Evolutionary conservation across 2,888 invertebrate genomes (phyloP), one percentile per base, ranked within the genome.

Genomic region (Odontothrips loti): DNA sequence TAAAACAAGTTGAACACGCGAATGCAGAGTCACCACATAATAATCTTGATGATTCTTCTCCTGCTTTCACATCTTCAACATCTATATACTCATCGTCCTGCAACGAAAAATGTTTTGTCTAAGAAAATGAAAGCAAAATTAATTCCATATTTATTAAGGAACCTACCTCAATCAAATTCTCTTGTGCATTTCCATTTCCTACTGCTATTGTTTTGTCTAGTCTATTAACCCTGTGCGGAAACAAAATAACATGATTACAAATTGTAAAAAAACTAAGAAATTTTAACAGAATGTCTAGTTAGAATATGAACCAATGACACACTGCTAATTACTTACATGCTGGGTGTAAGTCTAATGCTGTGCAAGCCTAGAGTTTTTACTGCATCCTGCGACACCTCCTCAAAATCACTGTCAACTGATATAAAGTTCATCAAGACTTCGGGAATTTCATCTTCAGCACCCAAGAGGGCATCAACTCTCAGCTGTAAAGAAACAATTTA

Each of bases 71-170:
- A 75, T 75, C 27, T 75, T 75, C 68, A 9, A 75, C 27, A 75
- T 27, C 68, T 10, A 75, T 9, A 75, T 23, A 27, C 1, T 75
- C 68, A 75, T 75, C 68, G 11, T 75, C 68, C 68, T 75, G 27
- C 4, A 75, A 27, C 8, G 12, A 27, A 27, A 75, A 27, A 27
- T 75, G n/a, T 27, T 3, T 68, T 9, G 1, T n/a, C 9, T 63
- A 23, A 23, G 58, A 58, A 17, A 58, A 83, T 83, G 83, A 84
- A 84, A 83, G 83, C 83, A 83, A 83, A 83, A 83, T 82, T 83
- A 83, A 83, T 83, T 84, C 83, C 82, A 81, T 82, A 81, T 83
- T 83, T 82, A 78, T 81, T 83, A 79, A 80, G 58, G 15, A 58
- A 15, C 20, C 58, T 58, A 20, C 17, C 12, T 9, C 20, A 20